Evolutionary conservation across 2,113 vertebrate species (phyloP).

Genomic region (Phainopepla nitens): DNA sequence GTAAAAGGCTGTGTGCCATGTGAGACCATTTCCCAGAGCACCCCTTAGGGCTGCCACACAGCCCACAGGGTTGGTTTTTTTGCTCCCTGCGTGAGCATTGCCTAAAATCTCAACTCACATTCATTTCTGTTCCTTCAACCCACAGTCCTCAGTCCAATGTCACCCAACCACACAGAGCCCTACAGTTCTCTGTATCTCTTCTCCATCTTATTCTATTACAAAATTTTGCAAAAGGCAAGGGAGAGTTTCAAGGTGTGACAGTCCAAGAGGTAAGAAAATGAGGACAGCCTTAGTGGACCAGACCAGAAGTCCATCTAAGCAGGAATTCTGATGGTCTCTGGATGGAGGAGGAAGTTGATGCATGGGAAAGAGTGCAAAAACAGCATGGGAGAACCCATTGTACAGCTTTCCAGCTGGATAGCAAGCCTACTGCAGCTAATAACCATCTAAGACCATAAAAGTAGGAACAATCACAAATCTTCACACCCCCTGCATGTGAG

Average conservation of each 20-base stretch:
- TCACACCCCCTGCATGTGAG: accelerated
- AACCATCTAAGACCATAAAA: not conserved
- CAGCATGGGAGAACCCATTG: not conserved
- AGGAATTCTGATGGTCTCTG: not conserved
- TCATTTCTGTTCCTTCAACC: not conserved
- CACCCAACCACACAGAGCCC: not conserved
- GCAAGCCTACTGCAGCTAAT: not conserved
- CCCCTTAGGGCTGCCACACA: not conserved
- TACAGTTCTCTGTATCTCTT: not conserved
- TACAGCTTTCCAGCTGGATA: not conserved
- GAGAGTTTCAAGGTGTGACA: not conserved
- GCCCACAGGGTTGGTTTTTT: not conserved
- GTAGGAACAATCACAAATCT: not conserved
- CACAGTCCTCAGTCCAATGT: not conserved
- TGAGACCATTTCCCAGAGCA: not conserved
- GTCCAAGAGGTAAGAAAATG: not conserved
- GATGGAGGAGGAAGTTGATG: not conserved
- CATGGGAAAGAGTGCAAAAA: not conserved
- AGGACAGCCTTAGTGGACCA: not conserved
- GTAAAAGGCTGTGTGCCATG: not conserved
- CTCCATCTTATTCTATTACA: not conserved
- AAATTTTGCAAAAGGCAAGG: not conserved
- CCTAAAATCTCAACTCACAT: not conserved
- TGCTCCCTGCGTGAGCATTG: not conserved
- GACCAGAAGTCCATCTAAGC: not conserved